These are phyloP conservation scores for Papilio polytes DNA, from an alignment of 1,140 invertebrate genomes.

Conservation along the genomic window DNA sequence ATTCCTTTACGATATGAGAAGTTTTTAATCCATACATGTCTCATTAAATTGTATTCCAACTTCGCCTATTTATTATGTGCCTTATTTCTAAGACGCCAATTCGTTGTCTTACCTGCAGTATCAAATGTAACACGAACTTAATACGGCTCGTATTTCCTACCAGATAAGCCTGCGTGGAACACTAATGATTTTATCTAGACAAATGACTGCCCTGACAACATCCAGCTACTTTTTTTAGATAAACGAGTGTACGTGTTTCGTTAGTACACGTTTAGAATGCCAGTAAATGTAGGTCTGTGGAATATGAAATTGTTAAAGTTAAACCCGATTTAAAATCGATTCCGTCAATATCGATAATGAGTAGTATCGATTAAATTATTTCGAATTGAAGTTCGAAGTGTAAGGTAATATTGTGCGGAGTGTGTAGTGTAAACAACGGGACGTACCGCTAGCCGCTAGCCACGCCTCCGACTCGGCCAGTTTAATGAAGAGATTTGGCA, in stretches of 20 bases:
- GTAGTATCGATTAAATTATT: slow-evolving; percentile 31
- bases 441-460: slow-evolving; percentile 61
- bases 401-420: slow-evolving; percentile 46
- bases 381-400: slow-evolving; percentile 47
- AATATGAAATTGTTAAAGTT: slow-evolving; percentile 11
- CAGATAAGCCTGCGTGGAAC: slow-evolving; percentile 33
- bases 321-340: background rate
- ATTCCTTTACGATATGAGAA: background rate
- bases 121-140: slow-evolving; percentile 32
- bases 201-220: slow-evolving; percentile 22
- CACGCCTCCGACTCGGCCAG: slow-evolving; percentile 56
- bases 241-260: slow-evolving; percentile 25
- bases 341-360: background rate
- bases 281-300: slow-evolving; percentile 18
- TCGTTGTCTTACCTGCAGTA: background rate
- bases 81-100: background rate
- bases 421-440: slow-evolving; percentile 68
- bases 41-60: background rate
- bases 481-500: slow-evolving; percentile 82
- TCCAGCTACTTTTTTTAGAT: slow-evolving; percentile 30
- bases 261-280: background rate
- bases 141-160: slow-evolving; percentile 32
- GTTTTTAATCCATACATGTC: background rate
- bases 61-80: background rate
- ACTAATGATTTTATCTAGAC: slow-evolving; percentile 40